A percentile compares a stretch with the other conserved stretches of the same genome.
phyloP scores from a whole-genome alignment of 2,797 vertebrate genomes.

The Aldrovandia affinis region DNA sequence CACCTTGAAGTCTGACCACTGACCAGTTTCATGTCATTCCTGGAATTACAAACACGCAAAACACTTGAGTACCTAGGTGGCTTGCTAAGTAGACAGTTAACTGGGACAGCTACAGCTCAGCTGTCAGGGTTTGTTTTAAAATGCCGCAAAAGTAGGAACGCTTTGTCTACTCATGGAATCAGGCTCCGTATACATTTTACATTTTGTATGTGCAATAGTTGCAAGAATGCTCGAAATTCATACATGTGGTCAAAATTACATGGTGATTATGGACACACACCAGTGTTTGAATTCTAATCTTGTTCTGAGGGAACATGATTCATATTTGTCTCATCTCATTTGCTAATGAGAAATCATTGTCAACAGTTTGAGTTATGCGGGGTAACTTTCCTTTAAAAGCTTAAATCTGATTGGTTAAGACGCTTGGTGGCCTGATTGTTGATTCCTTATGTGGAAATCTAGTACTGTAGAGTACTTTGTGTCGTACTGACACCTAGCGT shows the following conservation, averaged over 20 bases:
- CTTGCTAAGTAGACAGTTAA: background rate
- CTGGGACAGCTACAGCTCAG: background rate
- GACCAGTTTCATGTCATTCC: background rate
- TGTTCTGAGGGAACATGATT: background rate
- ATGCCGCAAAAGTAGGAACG: too few species aligned
- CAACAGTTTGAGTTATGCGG: constrained; percentile 36
- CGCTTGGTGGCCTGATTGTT: constrained; percentile 73
- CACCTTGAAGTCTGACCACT: background rate
- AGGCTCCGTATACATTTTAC: background rate
- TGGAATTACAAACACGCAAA: background rate
- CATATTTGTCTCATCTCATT: background rate
- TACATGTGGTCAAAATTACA: background rate
- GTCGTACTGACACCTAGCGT: constrained; percentile 72
- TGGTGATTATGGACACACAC: background rate
- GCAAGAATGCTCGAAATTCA: background rate
- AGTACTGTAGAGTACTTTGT: constrained; percentile 25
- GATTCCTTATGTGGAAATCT: constrained; percentile 40
- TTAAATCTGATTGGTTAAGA: constrained; percentile 67
- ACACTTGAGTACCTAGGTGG: background rate
- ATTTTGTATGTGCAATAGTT: background rate
- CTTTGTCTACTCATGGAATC: too few species aligned
- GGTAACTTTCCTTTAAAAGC: constrained; percentile 51
- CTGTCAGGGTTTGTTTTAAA: background rate
- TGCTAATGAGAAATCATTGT: background rate
- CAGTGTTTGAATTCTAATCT: background rate